Evolutionary conservation across 2,113 vertebrate species (phyloP).

Genomic region (Thamnaconus septentrionalis): DNA sequence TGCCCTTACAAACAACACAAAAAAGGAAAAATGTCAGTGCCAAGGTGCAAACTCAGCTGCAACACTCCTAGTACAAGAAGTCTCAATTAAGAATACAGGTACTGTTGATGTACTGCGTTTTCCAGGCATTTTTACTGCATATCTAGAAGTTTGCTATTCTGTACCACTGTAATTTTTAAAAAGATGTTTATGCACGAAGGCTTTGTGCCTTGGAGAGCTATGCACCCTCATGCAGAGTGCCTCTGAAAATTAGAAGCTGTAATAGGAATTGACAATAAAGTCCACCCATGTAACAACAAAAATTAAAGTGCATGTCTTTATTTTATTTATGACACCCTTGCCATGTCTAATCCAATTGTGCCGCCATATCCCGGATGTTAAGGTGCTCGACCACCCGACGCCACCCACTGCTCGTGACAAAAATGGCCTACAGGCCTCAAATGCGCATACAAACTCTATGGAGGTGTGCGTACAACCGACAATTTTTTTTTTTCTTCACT

Average conservation of each 20-base stretch:
- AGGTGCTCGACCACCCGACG: conserved; percentile 27
- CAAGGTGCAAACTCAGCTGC: conserved; percentile 65
- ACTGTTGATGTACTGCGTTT: conserved; percentile 41
- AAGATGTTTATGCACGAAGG: conserved; percentile 65
- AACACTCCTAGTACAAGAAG: conserved; percentile 51
- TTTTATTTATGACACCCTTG: no score
- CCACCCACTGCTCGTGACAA: conserved; percentile 56
- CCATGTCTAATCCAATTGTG: no score
- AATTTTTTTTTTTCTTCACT: not conserved
- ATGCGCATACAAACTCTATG: conserved; percentile 33
- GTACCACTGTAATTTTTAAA: conserved; percentile 46
- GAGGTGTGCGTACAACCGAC: conserved; percentile 1
- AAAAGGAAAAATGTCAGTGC: conserved; percentile 55
- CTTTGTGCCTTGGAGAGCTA: conserved; percentile 66
- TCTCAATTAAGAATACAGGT: conserved; percentile 34
- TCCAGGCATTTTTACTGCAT: conserved; percentile 57
- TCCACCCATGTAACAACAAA: conserved; percentile 3
- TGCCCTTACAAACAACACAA: conserved; percentile 50
- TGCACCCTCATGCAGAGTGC: conserved; percentile 67
- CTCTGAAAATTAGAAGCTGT: conserved; percentile 62
- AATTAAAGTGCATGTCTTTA: no score
- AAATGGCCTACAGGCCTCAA: conserved; percentile 73
- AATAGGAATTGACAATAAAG: conserved; percentile 58
- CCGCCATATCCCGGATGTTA: conserved; percentile 24
- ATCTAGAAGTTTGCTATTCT: conserved; percentile 52